These are phyloP conservation scores for Yasuhikotakia modesta DNA, from an alignment of 2,797 vertebrate species.

Conservation along the genomic window DNA sequence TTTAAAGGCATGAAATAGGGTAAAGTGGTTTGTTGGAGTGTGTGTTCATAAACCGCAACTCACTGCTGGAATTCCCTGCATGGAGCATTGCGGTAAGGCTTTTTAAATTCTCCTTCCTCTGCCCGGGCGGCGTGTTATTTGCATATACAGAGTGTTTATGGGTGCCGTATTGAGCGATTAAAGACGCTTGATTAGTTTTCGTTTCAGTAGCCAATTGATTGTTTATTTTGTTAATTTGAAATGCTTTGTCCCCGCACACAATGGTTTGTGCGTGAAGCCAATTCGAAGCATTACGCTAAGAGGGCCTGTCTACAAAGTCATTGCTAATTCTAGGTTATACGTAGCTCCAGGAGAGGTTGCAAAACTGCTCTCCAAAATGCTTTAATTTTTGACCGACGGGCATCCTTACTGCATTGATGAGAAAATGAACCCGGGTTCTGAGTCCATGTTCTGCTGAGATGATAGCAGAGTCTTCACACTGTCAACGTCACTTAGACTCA, in stretches of 20 bases:
- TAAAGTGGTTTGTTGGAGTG: constrained; percentile 40
- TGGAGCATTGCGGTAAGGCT: constrained; percentile 36
- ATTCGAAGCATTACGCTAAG: neutral
- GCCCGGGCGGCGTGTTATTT: neutral
- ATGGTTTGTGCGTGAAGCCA: neutral
- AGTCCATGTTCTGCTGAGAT: constrained; percentile 23
- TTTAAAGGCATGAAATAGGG: constrained; percentile 36
- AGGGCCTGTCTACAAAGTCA: neutral
- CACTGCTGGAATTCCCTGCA: constrained; percentile 39
- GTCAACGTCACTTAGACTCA: constrained; percentile 42
- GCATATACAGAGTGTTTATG: constrained; percentile 14
- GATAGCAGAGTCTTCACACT: constrained; percentile 24
- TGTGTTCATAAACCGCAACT: constrained; percentile 41
- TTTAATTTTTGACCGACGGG: constrained; percentile 44
- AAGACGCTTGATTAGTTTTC: constrained; percentile 14
- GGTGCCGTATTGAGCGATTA: constrained; percentile 8
- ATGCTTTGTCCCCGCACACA: constrained; percentile 5
- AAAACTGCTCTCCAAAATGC: neutral
- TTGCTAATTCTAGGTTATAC: constrained; percentile 19
- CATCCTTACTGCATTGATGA: constrained; percentile 23
- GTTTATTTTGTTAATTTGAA: neutral
- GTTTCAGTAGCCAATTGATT: neutral
- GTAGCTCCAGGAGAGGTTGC: constrained; percentile 21
- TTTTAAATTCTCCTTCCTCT: constrained; percentile 13
- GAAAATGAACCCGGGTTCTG: too few species aligned